Evolutionary conservation across 1,140 invertebrate species (phyloP), one percentile per base, ranked within the genome.

Genomic region (Ptiloglossa arizonensis): DNA sequence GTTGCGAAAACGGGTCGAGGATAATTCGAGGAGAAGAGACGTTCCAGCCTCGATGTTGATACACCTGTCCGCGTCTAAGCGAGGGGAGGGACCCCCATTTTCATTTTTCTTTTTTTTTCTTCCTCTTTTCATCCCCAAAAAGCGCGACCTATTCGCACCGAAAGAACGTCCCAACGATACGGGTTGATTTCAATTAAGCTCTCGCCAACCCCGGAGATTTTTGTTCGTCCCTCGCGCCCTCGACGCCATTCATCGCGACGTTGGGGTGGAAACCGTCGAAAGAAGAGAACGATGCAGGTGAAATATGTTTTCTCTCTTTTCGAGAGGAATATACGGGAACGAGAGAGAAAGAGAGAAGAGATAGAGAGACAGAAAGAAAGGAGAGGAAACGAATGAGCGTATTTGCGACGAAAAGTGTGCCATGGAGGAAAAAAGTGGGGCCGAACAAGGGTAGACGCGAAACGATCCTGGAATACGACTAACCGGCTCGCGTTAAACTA

Each of bases 131-230:
- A 22, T 70, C 35, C 24, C 5, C n/a, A 24, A 50, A 46, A 22
- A 32, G 24, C 52, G 52, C n/a, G n/a, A n/a, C 29, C 59, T 60
- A 52, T 44, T 81, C 75, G 48, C 35, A 15, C 44, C 57, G 56
- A 64, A 70, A 76, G 80, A 50, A 69, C 52, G 48, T 68, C 62
- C 50, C 15, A 2, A 80, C 80, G 80, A 73, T 76, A 76, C 80
- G 62, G 57, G 78, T 86, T 87, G 85, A 87, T 88, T 87, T 87
- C 85, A 88, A 88, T 87, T 87, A 87, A 87, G 59, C 81, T 64
- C 52, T 64, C 52, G 41, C 70, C 32, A 62, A 75, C 63, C 64
- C 60, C 46, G 22, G 48, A 56, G 60, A 72, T 78, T 82, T 71
- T n/a, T 78, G 35, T 48, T 44, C 27, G 2, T 17, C n/a, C 19